Base-by-base conservation (phyloP, 2,888 invertebrate species). In the Molorchus minor region DNA sequence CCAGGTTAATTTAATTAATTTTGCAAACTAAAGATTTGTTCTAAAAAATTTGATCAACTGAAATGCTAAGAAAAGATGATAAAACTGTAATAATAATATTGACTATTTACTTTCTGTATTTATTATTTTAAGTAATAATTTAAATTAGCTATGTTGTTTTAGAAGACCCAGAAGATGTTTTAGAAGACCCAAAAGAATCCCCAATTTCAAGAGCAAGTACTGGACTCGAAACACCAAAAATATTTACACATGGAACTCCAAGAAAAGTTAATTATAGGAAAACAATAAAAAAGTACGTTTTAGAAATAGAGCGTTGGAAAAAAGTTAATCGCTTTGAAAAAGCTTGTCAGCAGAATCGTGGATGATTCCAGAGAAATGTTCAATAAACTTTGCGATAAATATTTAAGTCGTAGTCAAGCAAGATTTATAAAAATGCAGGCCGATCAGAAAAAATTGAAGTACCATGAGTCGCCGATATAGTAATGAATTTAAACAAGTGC, bases 351-450 rank as follows among this genome's bases (percentile, higher is more conserved):
- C n/a, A n/a, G n/a, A n/a, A n/a, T n/a, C n/a, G n/a, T n/a, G n/a
- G n/a, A 41, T 7, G 8, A 8, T 1, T 17, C 41, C 7, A 12
- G 41, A 19, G 41, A 41, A 41, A 17, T 8, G 15, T 41, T 41
- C 2, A 41, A 41, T 41, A 19, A 8, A 19, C 12, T 41, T 7
- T 41, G 41, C 19, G 15, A 41, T 41, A 19, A 41, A 41, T 41
- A 41, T 41, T 15, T 41, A 15, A 41, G 4, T 4, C 41, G 19
- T 1, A 12, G 4, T 5, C 41, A 41, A 41, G 7, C 41, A 41
- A 19, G 4, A 10, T 41, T 41, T 19, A 15, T 12, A 41, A 41
- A 15, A 16, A 41, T 41, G 19, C 41, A 41, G 8, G 41, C 41
- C 2, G 12, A 41, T 41, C 17, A 41, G 12, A n/a, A 41, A 41